These are phyloP conservation scores for Gopherus evgoodei DNA, from an alignment of 2,113 vertebrate genomes.

Conservation along the genomic window DNA sequence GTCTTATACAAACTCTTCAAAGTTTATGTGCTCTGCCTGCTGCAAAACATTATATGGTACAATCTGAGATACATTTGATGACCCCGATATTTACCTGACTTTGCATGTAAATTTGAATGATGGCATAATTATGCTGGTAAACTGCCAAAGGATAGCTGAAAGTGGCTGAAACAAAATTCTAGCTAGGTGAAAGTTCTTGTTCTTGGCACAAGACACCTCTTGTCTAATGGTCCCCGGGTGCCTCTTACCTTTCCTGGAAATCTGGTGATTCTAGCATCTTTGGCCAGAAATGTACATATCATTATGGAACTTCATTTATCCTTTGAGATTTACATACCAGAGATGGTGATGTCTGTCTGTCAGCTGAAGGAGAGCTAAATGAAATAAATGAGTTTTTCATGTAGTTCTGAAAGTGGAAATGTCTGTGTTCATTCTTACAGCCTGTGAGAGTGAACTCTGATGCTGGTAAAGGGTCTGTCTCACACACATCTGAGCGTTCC, in stretches of 20 bases:
- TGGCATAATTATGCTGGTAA: slow-evolving; percentile 49
- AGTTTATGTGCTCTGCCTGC: not conserved
- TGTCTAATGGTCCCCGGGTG: slow-evolving; percentile 48
- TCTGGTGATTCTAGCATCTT: slow-evolving; percentile 67
- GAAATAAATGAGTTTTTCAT: not conserved
- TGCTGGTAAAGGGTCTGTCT: not conserved
- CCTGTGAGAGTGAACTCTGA: not conserved
- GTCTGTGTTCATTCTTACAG: not conserved
- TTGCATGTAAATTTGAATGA: not conserved
- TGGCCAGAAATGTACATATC: slow-evolving; percentile 33
- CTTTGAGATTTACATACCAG: slow-evolving; percentile 53
- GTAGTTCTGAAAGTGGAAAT: not conserved
- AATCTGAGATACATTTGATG: not conserved
- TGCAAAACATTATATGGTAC: not conserved
- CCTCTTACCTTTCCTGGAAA: slow-evolving; percentile 51
- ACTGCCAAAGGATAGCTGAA: slow-evolving; percentile 48
- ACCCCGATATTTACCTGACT: slow-evolving; percentile 33
- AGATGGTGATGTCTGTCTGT: slow-evolving; percentile 67
- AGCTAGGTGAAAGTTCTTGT: slow-evolving; percentile 21
- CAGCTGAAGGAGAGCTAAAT: slow-evolving; percentile 1
- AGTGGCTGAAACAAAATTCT: slow-evolving; percentile 53
- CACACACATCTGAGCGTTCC: not conserved
- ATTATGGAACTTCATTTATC: slow-evolving; percentile 25
- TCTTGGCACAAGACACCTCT: slow-evolving; percentile 33
- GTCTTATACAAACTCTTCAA: not conserved